These are phyloP conservation scores for Thaumatotibia leucotreta DNA, from an alignment of 1,140 invertebrate genomes.

Conservation along the genomic window DNA sequence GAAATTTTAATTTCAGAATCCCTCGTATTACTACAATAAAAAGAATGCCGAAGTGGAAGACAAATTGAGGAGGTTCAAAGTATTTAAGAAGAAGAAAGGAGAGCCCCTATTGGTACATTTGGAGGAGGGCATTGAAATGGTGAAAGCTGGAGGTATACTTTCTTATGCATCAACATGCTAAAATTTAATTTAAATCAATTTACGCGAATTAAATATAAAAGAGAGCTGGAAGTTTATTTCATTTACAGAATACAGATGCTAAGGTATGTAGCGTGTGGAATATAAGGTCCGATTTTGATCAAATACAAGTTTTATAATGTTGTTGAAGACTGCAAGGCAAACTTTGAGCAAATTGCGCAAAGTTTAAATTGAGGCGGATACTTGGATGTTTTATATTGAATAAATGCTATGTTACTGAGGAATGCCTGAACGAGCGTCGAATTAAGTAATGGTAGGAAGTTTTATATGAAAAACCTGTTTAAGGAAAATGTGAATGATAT, in stretches of 20 bases:
- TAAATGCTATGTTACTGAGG: not conserved
- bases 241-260: not conserved
- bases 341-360: not conserved
- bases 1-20: conserved; percentile 36
- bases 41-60: conserved; percentile 48
- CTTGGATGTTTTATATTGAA: conserved; percentile 2
- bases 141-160: conserved; percentile 54
- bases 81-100: conserved; percentile 47
- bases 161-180: not conserved
- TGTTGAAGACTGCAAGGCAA: not conserved
- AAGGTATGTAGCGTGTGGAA: not conserved
- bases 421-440: not conserved
- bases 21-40: conserved; percentile 48
- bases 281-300: not conserved
- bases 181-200: not conserved
- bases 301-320: not conserved
- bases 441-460: not conserved
- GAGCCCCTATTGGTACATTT: conserved; percentile 35
- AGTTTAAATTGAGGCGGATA: not conserved
- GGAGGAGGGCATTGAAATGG: conserved; percentile 50
- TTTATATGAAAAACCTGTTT: not conserved
- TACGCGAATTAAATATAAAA: not conserved
- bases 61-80: conserved; percentile 48
- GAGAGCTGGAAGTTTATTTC: not conserved
- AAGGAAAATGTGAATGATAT: not conserved